phyloP scores from a whole-genome alignment of 2,113 vertebrate species.

The Triplophysa rosa region DNA sequence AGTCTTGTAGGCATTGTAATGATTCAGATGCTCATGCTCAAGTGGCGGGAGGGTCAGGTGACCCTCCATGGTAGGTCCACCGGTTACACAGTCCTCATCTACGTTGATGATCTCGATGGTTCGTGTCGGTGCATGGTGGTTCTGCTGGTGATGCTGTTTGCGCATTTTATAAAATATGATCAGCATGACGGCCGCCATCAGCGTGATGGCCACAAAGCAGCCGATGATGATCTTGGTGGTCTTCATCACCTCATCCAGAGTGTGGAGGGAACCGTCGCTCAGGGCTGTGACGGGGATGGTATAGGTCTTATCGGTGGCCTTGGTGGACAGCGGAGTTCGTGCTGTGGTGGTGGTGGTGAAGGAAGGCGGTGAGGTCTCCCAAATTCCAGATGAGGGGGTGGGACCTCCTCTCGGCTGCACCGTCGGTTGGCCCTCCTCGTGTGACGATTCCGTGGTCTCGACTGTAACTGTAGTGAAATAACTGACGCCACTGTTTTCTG shows the following conservation, averaged over 20 bases:
- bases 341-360: conserved; percentile 79
- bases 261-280: conserved; percentile 84
- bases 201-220: conserved; percentile 98
- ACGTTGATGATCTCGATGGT: conserved; percentile 98
- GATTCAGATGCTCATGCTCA: conserved; percentile 98
- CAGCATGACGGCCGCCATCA: conserved; percentile 99
- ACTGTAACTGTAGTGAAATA: conserved; percentile 99
- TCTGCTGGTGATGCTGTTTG: conserved; percentile 98
- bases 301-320: conserved; percentile 89
- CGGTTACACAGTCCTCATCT: conserved; percentile 94
- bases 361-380: conserved; percentile 88
- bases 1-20: conserved; percentile 97
- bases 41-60: conserved; percentile 95
- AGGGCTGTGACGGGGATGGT: conserved; percentile 89
- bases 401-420: conserved; percentile 88
- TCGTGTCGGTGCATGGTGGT: conserved; percentile 91
- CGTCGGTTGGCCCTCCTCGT: conserved; percentile 89
- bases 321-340: conserved; percentile 86
- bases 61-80: conserved; percentile 90
- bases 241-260: conserved; percentile 99
- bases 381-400: conserved; percentile 84
- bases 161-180: conserved; percentile 99
- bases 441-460: conserved; percentile 94
- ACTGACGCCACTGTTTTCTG: conserved; percentile 89
- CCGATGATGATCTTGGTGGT: conserved; percentile 99